Base-by-base conservation (phyloP, 1,140 invertebrate genomes). In the Hylyphantes graminicola region DNA sequence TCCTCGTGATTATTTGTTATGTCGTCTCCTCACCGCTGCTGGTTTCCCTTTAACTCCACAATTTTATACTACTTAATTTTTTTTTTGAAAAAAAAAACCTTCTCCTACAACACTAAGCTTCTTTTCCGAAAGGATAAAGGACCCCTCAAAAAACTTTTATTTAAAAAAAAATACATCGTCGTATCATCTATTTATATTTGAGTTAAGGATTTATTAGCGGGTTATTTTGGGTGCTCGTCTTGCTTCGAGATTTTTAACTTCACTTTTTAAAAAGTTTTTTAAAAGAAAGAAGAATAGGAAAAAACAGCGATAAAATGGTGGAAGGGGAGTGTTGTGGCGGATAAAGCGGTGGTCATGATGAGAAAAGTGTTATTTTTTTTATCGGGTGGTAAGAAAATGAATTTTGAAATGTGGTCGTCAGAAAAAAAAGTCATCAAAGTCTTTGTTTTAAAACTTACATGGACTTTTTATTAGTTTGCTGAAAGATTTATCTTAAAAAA, bases 131-230 rank as follows among this genome's bases (percentile, higher is more conserved):
- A 35, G 35, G 35, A 35, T 35, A 35, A 35, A 35, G 5, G 35
- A 35, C 35, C 35, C 35, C 35, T 5, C 35, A 35, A 35, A 35
- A 35, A 35, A 35, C 35, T 35, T 35, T 35, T 35, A 35, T 35
- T 35, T 50, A 54, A 51, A 67, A 81, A 81, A 81, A 81, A 81
- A 59, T 73, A 61, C 68, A 73, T 81, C 70, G 72, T 67, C 73
- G 79, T 81, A 64, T 70, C 75, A 83, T 83, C 80, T 83, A 70
- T 83, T 83, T 83, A 83, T 83, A 83, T 83, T 83, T 83, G 80
- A 83, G 80, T 83, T 83, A 83, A 83, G 80, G 80, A 83, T 83
- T 83, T 83, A 83, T 83, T 83, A 83, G 59, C 1, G 80, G 80
- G 80, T 83, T 83, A 83, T 83, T 83, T 83, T 74, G 80, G 80